phyloP scores from a whole-genome alignment of 2,888 invertebrate genomes.

The Metallyticus violacea region DNA sequence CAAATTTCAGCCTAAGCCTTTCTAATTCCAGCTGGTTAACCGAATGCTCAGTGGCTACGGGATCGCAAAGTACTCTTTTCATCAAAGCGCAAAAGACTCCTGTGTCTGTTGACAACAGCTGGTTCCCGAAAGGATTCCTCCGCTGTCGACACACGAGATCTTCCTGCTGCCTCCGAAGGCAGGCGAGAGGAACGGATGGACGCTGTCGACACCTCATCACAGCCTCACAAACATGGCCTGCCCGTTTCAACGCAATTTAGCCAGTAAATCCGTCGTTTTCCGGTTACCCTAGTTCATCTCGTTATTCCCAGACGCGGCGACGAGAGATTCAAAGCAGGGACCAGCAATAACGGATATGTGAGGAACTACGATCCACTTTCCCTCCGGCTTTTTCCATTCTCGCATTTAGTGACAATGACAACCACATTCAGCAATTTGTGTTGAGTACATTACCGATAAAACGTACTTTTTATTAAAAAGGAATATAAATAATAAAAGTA shows the following conservation, averaged over 20 bases:
- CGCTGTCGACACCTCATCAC: conserved; percentile 25
- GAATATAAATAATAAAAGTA: no score
- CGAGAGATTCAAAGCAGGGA: conserved; percentile 1
- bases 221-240: conserved; percentile 21
- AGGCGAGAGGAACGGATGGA: neutral
- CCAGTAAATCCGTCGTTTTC: neutral
- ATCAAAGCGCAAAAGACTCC: neutral
- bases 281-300: neutral
- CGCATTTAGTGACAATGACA: neutral
- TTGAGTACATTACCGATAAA: neutral
- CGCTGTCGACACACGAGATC: neutral
- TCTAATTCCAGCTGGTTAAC: neutral
- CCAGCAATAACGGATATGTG: neutral
- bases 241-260: conserved; percentile 9
- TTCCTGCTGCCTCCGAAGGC: neutral
- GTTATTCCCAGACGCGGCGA: neutral
- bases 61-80: neutral
- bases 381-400: no score
- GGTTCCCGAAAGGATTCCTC: neutral
- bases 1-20: no score
- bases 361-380: neutral
- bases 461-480: no score
- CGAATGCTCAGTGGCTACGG: no score
- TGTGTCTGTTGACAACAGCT: neutral
- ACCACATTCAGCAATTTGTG: neutral